Base-by-base conservation (phyloP, 2,797 vertebrate genomes). In the Acanthiza pusilla region DNA sequence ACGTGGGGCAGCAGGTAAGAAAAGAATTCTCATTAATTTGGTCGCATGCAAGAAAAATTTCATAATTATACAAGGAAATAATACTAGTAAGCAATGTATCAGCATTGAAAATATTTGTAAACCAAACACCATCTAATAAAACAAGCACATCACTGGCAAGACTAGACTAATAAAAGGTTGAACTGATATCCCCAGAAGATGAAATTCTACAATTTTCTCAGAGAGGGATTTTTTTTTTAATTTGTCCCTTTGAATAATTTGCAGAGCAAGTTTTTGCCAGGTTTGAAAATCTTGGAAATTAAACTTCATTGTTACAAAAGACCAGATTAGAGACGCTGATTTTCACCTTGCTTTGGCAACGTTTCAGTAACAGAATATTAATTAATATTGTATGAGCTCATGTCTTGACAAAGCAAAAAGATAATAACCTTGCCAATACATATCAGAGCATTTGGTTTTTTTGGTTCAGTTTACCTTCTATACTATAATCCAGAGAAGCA, bases 361-460 rank as follows among this genome's bases (percentile, higher is more conserved):
- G 30, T 90, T 91, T 91, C 53, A 78, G 50, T 78, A 89, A 50
- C 7, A 85, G 68, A 74, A 43, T 96, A 89, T 96, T 95, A 77
- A 77, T 95, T 58, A 92, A 43, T 96, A 70, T 77, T 82, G 3
- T 62, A 84, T 82, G 95, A 90, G 32, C 50, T 74, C 10, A 34
- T 32, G 34, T 75, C 71, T 85, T 93, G 82, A 78, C 91, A 91
- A 88, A 83, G 57, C 47, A 51, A 91, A 87, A 94, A 26, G 3
- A 32, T 50, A 89, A 13, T 80, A 79, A 48, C 8, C 27, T 83
- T 95, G 57, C 47, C 83, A 95, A 62, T 10, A 68, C 27, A 26
- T 67, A 48, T 36, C 65, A 77, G 43, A 79, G 10, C 11, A 10
- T 38, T 62, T 51, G 19, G 19, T 45, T 82, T 54, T 29, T 55